Evolutionary conservation across 1,140 invertebrate genomes (phyloP).

Genomic region (Musca domestica): DNA sequence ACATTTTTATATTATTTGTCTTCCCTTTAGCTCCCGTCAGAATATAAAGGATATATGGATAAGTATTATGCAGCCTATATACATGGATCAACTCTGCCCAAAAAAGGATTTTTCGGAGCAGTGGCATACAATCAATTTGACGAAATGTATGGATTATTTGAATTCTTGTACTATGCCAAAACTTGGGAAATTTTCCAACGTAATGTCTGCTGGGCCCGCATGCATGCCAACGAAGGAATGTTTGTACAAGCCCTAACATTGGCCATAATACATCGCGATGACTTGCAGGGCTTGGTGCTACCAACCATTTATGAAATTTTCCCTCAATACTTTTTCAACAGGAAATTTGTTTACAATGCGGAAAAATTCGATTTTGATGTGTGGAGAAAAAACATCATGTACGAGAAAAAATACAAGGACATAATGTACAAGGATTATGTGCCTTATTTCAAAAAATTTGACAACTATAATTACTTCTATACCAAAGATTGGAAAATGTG

Average conservation of each 20-base stretch:
- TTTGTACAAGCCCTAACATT: constrained; percentile 62
- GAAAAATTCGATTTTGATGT: constrained; percentile 36
- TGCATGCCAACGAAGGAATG: constrained; percentile 61
- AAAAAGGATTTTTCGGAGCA: constrained; percentile 48
- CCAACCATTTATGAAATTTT: constrained; percentile 65
- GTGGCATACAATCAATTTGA: constrained; percentile 60
- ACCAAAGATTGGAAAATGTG: constrained; percentile 55
- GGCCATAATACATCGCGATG: constrained; percentile 60
- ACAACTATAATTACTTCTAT: constrained; percentile 38
- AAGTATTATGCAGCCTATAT: constrained; percentile 44
- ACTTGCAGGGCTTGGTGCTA: constrained; percentile 60
- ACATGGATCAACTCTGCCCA: constrained; percentile 36
- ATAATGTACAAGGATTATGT: constrained; percentile 16
- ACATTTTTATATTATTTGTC: constrained; percentile 15
- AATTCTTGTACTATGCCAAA: constrained; percentile 63
- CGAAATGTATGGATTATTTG: constrained; percentile 61
- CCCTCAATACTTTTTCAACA: constrained; percentile 54
- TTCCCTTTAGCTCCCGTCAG: constrained; percentile 25
- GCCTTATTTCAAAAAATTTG: constrained; percentile 48
- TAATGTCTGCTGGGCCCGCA: constrained; percentile 61
- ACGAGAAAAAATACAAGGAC: constrained; percentile 17
- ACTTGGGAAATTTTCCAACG: constrained; percentile 65
- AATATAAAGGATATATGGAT: constrained; percentile 55
- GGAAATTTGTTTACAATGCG: constrained; percentile 53
- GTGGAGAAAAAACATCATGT: constrained; percentile 47